phyloP scores from a whole-genome alignment of 2,113 vertebrate genomes.

The Arvicanthis niloticus region DNA sequence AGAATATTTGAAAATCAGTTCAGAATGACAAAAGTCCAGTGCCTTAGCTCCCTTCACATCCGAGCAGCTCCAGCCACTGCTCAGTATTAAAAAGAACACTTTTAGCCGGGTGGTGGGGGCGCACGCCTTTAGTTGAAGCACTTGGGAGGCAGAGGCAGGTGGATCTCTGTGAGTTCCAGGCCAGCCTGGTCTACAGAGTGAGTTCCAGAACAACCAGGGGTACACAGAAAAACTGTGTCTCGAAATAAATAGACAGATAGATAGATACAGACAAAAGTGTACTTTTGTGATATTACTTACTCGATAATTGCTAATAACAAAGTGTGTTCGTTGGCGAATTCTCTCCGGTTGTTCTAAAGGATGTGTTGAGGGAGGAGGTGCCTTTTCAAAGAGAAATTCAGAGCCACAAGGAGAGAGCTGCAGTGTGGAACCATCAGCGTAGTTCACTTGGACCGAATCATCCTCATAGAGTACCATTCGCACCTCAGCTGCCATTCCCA shows the following conservation, averaged over 20 bases:
- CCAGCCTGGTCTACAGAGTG: neutral
- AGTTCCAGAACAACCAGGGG: neutral
- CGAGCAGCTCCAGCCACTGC: neutral
- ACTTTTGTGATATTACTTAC: slow-evolving; percentile 78
- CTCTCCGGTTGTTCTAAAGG: slow-evolving; percentile 85
- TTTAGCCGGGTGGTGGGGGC: neutral
- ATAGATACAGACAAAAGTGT: neutral
- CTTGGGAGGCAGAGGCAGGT: neutral
- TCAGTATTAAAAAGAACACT: neutral
- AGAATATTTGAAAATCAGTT: slow-evolving; percentile 12
- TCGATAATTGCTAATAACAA: slow-evolving; percentile 90
- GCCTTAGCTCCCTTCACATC: neutral
- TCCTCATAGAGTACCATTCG: slow-evolving; percentile 91
- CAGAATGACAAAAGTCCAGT: neutral
- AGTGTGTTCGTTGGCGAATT: slow-evolving; percentile 91
- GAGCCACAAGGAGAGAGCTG: slow-evolving; percentile 92
- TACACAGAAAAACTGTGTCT: neutral
- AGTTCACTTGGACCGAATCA: slow-evolving; percentile 89
- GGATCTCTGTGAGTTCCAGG: neutral
- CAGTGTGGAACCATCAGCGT: slow-evolving; percentile 86
- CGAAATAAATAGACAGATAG: too few relatives aligned
- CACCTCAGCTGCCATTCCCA: slow-evolving; percentile 72
- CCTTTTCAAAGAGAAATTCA: slow-evolving; percentile 90
- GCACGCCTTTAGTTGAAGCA: neutral
- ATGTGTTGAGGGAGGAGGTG: slow-evolving; percentile 80